These are phyloP conservation scores for Urocynchramus pylzowi DNA, from an alignment of 2,113 vertebrate species.

Conservation along the genomic window DNA sequence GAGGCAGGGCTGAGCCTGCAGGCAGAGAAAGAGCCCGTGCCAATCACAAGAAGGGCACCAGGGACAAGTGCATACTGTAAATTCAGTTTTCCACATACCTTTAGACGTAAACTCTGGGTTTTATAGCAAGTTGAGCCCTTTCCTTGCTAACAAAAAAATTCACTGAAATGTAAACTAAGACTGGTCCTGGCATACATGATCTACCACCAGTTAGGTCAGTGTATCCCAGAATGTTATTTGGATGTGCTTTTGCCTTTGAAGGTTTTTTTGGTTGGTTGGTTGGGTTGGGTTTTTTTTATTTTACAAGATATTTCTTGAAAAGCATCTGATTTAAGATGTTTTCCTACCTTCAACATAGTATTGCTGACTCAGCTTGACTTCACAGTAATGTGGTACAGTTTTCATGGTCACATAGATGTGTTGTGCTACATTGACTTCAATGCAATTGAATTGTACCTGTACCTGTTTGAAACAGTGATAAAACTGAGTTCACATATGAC, in stretches of 20 bases:
- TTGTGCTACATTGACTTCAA: slow-evolving; percentile 74
- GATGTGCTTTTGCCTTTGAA: neutral
- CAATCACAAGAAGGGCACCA: neutral
- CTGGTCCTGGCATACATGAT: neutral
- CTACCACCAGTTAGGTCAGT: neutral
- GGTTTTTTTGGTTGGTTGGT: too few relatives aligned
- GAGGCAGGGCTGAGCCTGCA: neutral
- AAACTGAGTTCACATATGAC: neutral
- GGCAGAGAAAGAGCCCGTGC: neutral
- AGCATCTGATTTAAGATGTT: neutral
- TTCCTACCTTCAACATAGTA: slow-evolving; percentile 80
- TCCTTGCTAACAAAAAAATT: neutral
- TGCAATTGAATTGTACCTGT: slow-evolving; percentile 79
- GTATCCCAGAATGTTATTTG: neutral
- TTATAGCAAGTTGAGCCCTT: neutral
- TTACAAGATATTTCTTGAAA: neutral
- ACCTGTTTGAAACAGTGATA: slow-evolving; percentile 72
- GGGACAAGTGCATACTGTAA: neutral
- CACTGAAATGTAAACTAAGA: neutral
- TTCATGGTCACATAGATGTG: slow-evolving; percentile 77
- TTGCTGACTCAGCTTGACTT: slow-evolving; percentile 62
- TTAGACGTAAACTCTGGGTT: neutral
- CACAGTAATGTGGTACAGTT: slow-evolving; percentile 83
- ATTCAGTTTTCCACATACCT: neutral
- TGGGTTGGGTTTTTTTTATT: neutral